Percentiles rank a stretch among this genome's conserved stretches.
Conservation (phyloP, 2,797 vertebrate genomes). For the Gadopsis bispinosus region DNA sequence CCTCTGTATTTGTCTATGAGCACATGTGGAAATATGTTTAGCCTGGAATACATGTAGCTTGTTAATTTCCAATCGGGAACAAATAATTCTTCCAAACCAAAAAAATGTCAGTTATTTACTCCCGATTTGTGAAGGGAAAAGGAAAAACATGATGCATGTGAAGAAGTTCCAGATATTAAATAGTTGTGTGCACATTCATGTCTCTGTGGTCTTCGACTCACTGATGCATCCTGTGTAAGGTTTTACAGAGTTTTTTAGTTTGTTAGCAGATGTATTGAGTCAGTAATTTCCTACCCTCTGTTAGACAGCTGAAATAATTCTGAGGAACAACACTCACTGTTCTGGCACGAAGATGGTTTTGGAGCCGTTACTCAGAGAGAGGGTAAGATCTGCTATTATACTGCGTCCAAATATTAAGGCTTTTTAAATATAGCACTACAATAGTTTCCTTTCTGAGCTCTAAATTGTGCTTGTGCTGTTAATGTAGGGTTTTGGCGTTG, state of each 20-base stretch:
- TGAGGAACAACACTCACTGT: conserved; percentile 79
- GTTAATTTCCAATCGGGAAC: conserved; percentile 3
- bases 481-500: conserved; percentile 90
- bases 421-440: not conserved
- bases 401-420: not conserved
- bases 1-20: not conserved
- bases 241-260: not conserved
- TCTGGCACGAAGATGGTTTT: conserved; percentile 71
- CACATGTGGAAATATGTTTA: not conserved
- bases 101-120: not conserved
- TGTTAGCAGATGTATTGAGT: conserved; percentile 19
- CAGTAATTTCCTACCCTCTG: conserved; percentile 42
- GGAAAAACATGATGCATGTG: conserved; percentile 52
- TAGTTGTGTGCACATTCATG: conserved; percentile 44
- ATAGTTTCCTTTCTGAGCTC: not conserved
- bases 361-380: conserved; percentile 85
- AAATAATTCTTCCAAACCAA: not conserved
- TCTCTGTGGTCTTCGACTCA: conserved; percentile 59
- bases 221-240: not conserved
- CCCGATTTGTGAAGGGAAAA: not conserved
- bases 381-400: conserved; percentile 65
- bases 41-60: not conserved
- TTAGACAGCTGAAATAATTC: conserved; percentile 85
- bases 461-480: conserved; percentile 7
- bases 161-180: conserved; percentile 42